Percentiles rank a stretch among this genome's conserved stretches.
These are phyloP conservation scores for Eupithecia inturbata DNA, from an alignment of 2,888 invertebrate species.

Conservation along the genomic window DNA sequence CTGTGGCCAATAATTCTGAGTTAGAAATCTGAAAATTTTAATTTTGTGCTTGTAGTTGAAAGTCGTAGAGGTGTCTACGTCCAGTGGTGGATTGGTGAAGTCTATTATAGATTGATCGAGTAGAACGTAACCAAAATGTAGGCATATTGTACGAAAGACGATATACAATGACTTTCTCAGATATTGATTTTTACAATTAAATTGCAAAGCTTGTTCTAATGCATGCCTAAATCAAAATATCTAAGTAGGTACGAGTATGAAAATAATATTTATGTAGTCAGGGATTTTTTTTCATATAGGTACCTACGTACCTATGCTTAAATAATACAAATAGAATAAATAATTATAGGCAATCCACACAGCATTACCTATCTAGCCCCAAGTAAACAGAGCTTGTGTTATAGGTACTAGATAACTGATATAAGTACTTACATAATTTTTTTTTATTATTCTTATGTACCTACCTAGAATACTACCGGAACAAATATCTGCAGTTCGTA, in stretches of 20 bases:
- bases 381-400: neutral
- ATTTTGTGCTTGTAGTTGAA: neutral
- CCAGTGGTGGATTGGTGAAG: neutral
- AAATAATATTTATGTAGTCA: too few species aligned
- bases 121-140: neutral
- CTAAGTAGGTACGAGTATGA: too few species aligned
- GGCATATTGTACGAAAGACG: neutral
- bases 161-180: too few species aligned
- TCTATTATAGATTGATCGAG: neutral
- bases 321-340: too few species aligned
- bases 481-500: neutral
- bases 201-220: too few species aligned
- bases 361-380: too few species aligned
- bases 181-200: too few species aligned
- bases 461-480: neutral
- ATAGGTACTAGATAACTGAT: neutral
- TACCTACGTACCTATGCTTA: too few species aligned
- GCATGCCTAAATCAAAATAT: too few species aligned
- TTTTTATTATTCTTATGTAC: neutral
- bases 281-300: too few species aligned
- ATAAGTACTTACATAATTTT: too few species aligned
- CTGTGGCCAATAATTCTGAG: slow-evolving; percentile 52
- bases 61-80: neutral
- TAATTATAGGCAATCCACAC: neutral
- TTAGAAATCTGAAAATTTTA: slow-evolving; percentile 42